Conservation (phyloP, 2,113 vertebrate genomes). For the Pandion haliaetus region DNA sequence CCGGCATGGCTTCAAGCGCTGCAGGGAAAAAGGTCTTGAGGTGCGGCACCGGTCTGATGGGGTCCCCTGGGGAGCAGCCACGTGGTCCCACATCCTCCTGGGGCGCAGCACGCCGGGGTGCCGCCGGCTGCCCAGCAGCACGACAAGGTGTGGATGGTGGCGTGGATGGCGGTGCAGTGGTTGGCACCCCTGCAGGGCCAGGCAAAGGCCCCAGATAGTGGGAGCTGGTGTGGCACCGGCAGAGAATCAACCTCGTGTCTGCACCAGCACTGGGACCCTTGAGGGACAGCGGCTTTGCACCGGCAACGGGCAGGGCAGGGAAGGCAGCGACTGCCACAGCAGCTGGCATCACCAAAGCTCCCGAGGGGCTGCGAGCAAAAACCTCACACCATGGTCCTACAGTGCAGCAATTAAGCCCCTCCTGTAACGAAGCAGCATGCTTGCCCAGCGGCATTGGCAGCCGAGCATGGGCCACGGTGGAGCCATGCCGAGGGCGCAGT, state of each 20-base stretch:
- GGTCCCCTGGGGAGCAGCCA: background rate
- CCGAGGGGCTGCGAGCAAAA: background rate
- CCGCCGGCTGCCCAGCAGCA: background rate
- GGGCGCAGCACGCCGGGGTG: background rate
- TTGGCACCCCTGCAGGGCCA: background rate
- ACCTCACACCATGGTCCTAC: background rate
- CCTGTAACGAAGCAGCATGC: fast-evolving
- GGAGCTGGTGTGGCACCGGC: fast-evolving
- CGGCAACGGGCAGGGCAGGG: background rate
- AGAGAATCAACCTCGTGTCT: background rate
- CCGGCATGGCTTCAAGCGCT: fast-evolving
- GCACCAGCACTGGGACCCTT: background rate
- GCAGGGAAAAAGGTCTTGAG: background rate
- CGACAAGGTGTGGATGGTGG: background rate
- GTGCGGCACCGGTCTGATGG: background rate
- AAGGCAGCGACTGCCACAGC: background rate
- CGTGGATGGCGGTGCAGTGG: fast-evolving
- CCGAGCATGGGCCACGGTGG: background rate
- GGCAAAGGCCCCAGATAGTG: background rate
- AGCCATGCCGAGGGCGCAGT: fast-evolving
- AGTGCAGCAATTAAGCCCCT: background rate
- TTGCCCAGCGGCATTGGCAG: background rate
- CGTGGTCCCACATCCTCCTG: background rate
- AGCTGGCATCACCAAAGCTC: background rate
- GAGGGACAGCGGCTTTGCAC: too few species aligned